Evolutionary conservation across 2,797 vertebrate genomes (phyloP).

Genomic region (Danio albolineatus): DNA sequence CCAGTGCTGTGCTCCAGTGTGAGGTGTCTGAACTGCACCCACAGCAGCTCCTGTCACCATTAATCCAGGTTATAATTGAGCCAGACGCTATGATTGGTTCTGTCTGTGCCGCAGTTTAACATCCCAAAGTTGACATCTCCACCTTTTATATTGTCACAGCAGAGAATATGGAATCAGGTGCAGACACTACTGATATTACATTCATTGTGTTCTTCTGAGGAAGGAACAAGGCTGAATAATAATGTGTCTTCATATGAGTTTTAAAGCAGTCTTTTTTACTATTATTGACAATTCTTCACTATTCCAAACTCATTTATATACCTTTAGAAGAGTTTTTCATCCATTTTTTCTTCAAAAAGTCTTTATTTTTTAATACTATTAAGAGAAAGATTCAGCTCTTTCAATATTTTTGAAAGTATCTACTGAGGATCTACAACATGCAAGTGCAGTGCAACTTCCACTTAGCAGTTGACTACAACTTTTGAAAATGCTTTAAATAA

Average conservation of each 20-base stretch:
- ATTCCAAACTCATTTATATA: too few relatives aligned
- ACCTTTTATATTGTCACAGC: background rate
- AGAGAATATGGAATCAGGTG: background rate
- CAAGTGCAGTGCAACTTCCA: too few relatives aligned
- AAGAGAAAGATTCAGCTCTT: too few relatives aligned
- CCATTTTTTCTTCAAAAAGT: too few relatives aligned
- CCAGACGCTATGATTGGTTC: conserved; percentile 11
- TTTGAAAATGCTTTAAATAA: too few relatives aligned
- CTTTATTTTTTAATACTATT: too few relatives aligned
- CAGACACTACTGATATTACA: background rate
- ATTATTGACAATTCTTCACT: too few relatives aligned
- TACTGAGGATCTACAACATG: too few relatives aligned
- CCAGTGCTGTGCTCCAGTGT: conserved; percentile 38
- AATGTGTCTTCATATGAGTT: conserved; percentile 9
- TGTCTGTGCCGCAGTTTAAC: background rate
- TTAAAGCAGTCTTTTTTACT: too few relatives aligned
- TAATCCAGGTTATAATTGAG: conserved; percentile 50
- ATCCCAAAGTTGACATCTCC: background rate
- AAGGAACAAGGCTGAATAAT: conserved; percentile 7
- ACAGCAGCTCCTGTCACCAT: conserved; percentile 43
- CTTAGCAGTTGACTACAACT: too few relatives aligned
- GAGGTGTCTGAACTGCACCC: conserved; percentile 44
- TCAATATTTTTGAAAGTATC: too few relatives aligned
- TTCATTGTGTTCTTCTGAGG: conserved; percentile 9
- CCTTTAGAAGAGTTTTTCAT: too few relatives aligned